Percentiles rank a stretch among this genome's conserved stretches.
phyloP scores from a whole-genome alignment of 1,140 invertebrate genomes.

The Lepidotrigona ventralis region DNA sequence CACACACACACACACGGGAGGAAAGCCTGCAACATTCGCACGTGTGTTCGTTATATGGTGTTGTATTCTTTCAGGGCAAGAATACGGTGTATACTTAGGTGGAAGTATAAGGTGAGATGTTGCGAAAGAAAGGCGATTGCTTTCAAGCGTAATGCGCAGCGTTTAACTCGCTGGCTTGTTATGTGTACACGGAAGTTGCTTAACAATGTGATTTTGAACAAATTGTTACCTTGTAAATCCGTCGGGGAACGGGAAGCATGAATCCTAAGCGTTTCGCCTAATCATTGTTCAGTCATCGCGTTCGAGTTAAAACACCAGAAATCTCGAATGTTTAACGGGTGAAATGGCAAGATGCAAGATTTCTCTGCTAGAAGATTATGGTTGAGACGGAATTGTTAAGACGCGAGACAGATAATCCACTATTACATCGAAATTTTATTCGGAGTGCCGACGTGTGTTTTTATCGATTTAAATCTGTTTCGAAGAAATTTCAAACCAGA shows the following conservation, averaged over 20 bases:
- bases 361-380: no score
- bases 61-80: not conserved
- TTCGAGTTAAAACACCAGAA: not conserved
- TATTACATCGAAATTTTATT: no score
- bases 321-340: not conserved
- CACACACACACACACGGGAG: not conserved
- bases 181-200: slow-evolving; percentile 1
- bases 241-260: no score
- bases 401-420: no score
- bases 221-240: not conserved
- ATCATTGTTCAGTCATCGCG: not conserved
- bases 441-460: no score
- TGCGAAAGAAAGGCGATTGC: slow-evolving; percentile 6
- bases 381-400: no score
- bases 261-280: not conserved
- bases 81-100: not conserved
- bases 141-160: not conserved
- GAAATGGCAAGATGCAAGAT: not conserved
- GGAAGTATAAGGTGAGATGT: not conserved
- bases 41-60: not conserved
- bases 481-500: no score
- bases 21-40: not conserved
- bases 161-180: not conserved
- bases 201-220: not conserved
- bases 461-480: no score